These are phyloP conservation scores for Limnephilus lunatus DNA, from an alignment of 2,888 invertebrate species.

Conservation along the genomic window DNA sequence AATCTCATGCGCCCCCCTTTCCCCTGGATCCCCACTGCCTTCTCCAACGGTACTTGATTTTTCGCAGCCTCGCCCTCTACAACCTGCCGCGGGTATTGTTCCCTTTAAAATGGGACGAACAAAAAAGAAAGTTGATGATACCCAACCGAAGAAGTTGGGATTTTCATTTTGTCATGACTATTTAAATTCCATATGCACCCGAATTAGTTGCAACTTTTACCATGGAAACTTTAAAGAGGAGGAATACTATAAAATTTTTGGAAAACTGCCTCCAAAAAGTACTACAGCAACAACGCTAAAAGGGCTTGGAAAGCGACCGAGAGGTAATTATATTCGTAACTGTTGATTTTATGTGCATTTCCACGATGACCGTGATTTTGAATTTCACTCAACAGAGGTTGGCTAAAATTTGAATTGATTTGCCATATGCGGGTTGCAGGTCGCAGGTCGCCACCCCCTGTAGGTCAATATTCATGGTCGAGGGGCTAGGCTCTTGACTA, in stretches of 20 bases:
- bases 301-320: not conserved
- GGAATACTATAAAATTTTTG: constrained; percentile 81
- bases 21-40: not conserved
- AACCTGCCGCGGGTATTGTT: not conserved
- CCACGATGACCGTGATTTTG: not conserved
- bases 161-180: constrained; percentile 78
- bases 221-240: constrained; percentile 85
- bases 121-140: not conserved
- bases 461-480: too few relatives aligned
- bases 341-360: not conserved
- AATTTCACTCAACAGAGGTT: not conserved
- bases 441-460: not conserved
- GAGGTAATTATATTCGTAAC: not conserved
- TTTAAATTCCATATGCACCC: constrained; percentile 84
- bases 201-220: constrained; percentile 82
- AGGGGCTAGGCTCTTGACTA: too few relatives aligned
- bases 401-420: too few relatives aligned
- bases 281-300: not conserved
- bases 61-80: constrained; percentile 2
- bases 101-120: not conserved
- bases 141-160: constrained; percentile 69
- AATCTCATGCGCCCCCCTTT: not conserved
- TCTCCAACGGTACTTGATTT: not conserved
- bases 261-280: constrained; percentile 76
- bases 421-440: not conserved